phyloP scores from a whole-genome alignment of 2,888 invertebrate species.

The Pseudococcus jackbeardsleyi region DNA sequence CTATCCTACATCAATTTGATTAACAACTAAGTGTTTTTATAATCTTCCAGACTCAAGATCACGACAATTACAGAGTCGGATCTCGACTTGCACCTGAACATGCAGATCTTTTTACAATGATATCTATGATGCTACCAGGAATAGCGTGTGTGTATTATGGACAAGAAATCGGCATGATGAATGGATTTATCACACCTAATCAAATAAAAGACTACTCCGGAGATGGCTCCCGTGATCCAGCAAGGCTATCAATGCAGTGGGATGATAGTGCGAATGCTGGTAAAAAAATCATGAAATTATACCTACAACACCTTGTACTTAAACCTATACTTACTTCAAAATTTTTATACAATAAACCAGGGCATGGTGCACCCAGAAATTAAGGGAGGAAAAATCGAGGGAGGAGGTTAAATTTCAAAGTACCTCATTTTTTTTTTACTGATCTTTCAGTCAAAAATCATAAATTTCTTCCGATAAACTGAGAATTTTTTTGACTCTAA shows the following conservation, averaged over 20 bases:
- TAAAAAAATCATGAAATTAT: neutral
- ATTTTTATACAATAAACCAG: too few species aligned
- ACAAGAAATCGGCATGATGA: neutral
- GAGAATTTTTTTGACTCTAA: too few species aligned
- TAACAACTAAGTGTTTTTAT: too few species aligned
- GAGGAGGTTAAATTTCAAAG: too few species aligned
- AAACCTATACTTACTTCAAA: too few species aligned
- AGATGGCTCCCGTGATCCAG: neutral
- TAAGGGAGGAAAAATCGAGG: too few species aligned
- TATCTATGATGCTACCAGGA: neutral
- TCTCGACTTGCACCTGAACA: neutral
- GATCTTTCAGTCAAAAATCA: too few species aligned
- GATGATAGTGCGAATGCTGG: constrained; percentile 33
- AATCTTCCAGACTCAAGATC: neutral
- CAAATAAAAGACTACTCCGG: neutral
- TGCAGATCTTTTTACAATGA: neutral
- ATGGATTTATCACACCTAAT: neutral
- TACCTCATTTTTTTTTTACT: too few species aligned
- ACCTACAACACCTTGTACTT: too few species aligned
- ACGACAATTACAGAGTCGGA: neutral
- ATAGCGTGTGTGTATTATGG: neutral
- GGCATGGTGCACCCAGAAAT: too few species aligned
- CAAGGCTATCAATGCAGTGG: constrained; percentile 1
- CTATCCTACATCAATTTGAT: too few species aligned
- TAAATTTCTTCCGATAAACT: too few species aligned